Conservation (phyloP, 2,797 vertebrate genomes). For the Xiphorhynchus erythropygius region DNA sequence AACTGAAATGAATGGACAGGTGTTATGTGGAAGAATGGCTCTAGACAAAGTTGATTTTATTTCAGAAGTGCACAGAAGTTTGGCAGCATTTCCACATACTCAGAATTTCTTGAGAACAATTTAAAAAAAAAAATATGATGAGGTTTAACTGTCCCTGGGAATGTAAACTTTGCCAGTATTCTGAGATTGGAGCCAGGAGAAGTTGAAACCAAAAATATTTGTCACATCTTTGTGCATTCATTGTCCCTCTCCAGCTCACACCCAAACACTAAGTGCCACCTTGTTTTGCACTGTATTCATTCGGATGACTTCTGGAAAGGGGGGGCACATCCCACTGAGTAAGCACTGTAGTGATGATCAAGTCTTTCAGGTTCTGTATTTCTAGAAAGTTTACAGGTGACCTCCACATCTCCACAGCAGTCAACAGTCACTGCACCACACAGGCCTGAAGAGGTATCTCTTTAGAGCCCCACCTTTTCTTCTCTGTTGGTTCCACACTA, state of each 20-base stretch:
- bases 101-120: neutral
- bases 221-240: neutral
- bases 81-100: neutral
- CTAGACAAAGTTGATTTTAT: neutral
- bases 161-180: neutral
- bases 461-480: neutral
- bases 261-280: neutral
- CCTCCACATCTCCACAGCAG: neutral
- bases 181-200: neutral
- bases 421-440: neutral
- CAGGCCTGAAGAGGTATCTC: neutral
- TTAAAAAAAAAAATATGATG: neutral
- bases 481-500: neutral
- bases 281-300: neutral
- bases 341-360: rapidly evolving
- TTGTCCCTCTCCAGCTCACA: neutral
- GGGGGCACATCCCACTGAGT: neutral
- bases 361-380: neutral
- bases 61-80: neutral
- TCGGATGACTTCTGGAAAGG: neutral
- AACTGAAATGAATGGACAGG: neutral
- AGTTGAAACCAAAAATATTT: neutral
- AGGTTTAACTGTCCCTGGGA: neutral
- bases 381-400: neutral
- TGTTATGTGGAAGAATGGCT: neutral